phyloP scores from a whole-genome alignment of 2,888 invertebrate genomes.

The Nowickia ferox region DNA sequence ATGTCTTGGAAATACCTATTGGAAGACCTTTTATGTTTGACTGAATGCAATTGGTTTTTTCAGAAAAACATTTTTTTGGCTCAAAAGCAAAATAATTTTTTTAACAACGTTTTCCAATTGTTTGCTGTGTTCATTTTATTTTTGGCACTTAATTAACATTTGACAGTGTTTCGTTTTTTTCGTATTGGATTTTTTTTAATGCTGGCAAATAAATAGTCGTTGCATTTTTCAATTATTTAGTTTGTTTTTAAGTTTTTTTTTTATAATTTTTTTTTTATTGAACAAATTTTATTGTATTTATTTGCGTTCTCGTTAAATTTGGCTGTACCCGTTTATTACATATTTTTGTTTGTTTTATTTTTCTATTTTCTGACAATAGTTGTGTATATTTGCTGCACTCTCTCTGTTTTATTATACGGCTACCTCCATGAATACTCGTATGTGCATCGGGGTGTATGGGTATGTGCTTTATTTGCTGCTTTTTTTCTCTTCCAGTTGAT shows the following conservation, averaged over 20 bases:
- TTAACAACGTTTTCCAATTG: constrained; percentile 51
- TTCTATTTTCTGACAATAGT: constrained; percentile 50
- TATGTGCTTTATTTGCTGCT: constrained; percentile 45
- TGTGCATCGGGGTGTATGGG: constrained; percentile 3
- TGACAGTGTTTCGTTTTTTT: constrained; percentile 28
- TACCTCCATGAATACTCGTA: not conserved
- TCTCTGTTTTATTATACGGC: not conserved
- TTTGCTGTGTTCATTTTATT: constrained; percentile 50
- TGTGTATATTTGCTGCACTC: constrained; percentile 29
- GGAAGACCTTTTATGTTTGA: not conserved
- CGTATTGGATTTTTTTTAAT: constrained; percentile 11
- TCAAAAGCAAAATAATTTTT: constrained; percentile 52
- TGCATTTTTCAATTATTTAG: constrained; percentile 60
- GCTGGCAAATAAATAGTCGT: constrained; percentile 2
- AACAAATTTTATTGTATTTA: constrained; percentile 64
- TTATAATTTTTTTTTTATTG: constrained; percentile 41
- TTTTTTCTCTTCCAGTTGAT: constrained; percentile 31
- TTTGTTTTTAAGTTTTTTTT: constrained; percentile 49
- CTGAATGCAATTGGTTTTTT: constrained; percentile 15
- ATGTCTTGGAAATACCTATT: no score
- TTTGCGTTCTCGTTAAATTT: constrained; percentile 65
- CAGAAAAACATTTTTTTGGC: constrained; percentile 39
- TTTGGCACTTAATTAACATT: constrained; percentile 71
- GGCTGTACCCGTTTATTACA: constrained; percentile 60
- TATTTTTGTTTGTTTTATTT: constrained; percentile 8